Percentiles rank a stretch among this genome's conserved stretches.
These are phyloP conservation scores for Falco columbarius DNA, from an alignment of 2,797 vertebrate species.

Conservation along the genomic window DNA sequence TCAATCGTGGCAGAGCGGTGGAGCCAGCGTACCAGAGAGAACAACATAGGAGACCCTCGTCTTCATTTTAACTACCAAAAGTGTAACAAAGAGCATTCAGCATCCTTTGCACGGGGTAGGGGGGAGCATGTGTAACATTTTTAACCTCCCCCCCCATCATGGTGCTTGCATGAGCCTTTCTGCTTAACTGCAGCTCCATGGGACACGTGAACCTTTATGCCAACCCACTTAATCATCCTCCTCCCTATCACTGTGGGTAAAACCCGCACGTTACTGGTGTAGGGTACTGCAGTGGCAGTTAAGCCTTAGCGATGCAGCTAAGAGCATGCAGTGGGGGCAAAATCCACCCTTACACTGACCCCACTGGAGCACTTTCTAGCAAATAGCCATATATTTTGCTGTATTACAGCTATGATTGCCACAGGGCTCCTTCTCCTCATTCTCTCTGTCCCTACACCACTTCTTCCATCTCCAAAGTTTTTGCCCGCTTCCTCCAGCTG, in stretches of 20 bases:
- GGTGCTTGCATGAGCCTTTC: background rate
- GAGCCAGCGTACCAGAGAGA: background rate
- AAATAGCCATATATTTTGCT: rapidly evolving
- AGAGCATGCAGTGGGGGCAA: background rate
- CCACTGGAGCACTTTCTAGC: background rate
- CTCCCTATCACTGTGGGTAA: rapidly evolving
- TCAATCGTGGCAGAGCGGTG: background rate
- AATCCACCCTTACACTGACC: background rate
- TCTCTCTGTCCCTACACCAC: background rate
- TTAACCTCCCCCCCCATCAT: rapidly evolving
- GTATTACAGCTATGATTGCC: rapidly evolving
- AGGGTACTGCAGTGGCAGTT: rapidly evolving
- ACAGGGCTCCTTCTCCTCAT: background rate
- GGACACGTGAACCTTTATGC: background rate
- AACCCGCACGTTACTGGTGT: too few species aligned
- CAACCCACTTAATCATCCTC: background rate
- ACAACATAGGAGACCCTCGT: background rate
- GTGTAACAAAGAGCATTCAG: rapidly evolving
- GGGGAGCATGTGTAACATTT: background rate
- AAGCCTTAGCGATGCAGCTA: background rate
- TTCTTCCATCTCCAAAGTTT: background rate
- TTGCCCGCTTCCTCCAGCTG: rapidly evolving
- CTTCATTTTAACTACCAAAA: background rate
- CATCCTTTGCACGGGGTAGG: rapidly evolving
- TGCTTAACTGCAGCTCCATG: background rate